Base-by-base conservation (phyloP, 1,140 invertebrate genomes). In the Arion vulgaris region DNA sequence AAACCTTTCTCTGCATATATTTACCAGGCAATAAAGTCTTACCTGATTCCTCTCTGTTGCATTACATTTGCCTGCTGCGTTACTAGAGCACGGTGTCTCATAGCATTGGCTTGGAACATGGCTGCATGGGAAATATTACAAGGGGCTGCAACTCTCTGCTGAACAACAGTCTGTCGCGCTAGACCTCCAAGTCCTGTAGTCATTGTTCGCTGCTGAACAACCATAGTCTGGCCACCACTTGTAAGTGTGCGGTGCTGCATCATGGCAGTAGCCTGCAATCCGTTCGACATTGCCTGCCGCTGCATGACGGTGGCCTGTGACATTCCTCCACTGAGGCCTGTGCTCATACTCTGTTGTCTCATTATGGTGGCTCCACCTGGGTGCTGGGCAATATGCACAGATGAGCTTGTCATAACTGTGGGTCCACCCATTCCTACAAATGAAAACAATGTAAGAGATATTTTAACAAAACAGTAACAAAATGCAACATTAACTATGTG, bases 281-380 rank as follows among this genome's bases (percentile, higher is more conserved):
- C 78, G 39, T 80, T 80, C 26, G 78, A 11, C 68, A 80, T 15
- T 41, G 78, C 78, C n/a, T 69, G 78, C 19, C 71, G 62, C 45
- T 80, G 62, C 62, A 80, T 34, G 1, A 80, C 39, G 26, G 62
- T 80, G 11, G 78, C 78, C 7, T 80, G 78, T 19, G 78, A 32
- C 36, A 71, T 36, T 0, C 62, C 68, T 32, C 78, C 78, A 79
- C 41, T 79, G 17, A 68, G 76, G 7, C 76, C 76, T 36, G 78
- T 39, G 38, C 78, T 80, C n/a, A 80, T 38, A 23, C 34, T 80
- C 78, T 80, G 78, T 17, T 69, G 62, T 28, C 32, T 66, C 78
- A 80, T 69, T 19, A 80, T 80, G 66, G 78, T 80, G 11, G 78
- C 78, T 49, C 78, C 66, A 45, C 66, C 66, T 23, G 62, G 78